Evolutionary conservation across 2,113 vertebrate genomes (phyloP), one percentile per base, ranked within the genome.

Genomic region (Phoenicopterus ruber): DNA sequence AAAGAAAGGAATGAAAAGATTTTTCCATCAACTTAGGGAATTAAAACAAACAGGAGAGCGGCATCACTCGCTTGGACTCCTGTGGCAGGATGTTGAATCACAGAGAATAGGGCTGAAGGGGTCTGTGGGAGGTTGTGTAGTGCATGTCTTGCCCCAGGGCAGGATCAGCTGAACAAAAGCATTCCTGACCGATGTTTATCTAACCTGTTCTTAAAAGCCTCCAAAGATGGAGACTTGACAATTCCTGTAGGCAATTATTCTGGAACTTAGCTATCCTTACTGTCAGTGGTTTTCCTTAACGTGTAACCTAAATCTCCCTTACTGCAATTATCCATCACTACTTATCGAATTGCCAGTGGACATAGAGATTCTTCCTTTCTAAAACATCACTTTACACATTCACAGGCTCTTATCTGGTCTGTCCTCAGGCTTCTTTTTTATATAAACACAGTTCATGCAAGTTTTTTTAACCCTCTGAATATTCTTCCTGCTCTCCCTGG

Each of bases 101-200:
- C 19, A 17, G 28, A 59, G 36, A 73, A 71, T 0, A 25, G 58
- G 8, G 14, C 31, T 52, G 65, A 72, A 89, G n/a, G n/a, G 69
- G 61, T 65, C 73, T 71, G 40, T 26, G n/a, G 65, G 66, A 96
- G 70, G 73, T 69, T 85, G 72, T 13, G 46, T 1, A 77, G 58
- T 46, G 11, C 58, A 40, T 42, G 50, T 16, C 21, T 36, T 72
- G 63, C 63, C 69, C 47, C n/a, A 70, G 29, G 42, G 86, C 58
- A 89, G 49, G 55, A 93, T 72, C 34, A 67, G 32, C 49, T 69
- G 44, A 92, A 84, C 49, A 84, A 92, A 76, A 82, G 77, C 88
- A 86, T 86, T 95, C 91, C 86, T 91, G 84, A 71, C 38, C 84
- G 72, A 94, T 57, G 18, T 71, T 95, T 96, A 91, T 76, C 77